Evolutionary conservation across 2,113 vertebrate genomes (phyloP).

Genomic region (Propithecus coquereli): DNA sequence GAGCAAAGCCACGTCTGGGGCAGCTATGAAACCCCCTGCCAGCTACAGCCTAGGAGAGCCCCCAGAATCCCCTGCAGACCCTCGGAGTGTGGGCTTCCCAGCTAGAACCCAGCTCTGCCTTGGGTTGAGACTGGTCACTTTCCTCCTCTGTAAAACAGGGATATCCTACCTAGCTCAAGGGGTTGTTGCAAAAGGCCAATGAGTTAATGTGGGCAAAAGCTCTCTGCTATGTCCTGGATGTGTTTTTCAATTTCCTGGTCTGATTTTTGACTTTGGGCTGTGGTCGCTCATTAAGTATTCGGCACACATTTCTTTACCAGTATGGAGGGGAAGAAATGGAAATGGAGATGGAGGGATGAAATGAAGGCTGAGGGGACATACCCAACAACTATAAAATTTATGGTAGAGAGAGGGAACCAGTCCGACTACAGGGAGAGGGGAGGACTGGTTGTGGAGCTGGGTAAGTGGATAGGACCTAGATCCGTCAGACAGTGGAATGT

Average conservation of each 20-base stretch:
- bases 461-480: neutral
- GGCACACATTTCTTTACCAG: neutral
- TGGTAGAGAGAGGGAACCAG: neutral
- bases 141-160: neutral
- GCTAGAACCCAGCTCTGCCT: neutral
- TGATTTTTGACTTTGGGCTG: neutral
- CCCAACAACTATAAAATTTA: neutral
- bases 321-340: neutral
- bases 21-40: neutral
- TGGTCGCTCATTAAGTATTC: neutral
- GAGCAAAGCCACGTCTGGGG: neutral
- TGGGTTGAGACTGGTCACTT: neutral
- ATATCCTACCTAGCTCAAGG: neutral
- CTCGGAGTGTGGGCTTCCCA: neutral
- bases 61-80: neutral
- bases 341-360: neutral
- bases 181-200: neutral
- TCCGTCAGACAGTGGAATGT: neutral
- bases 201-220: neutral
- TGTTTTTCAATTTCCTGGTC: constrained; percentile 16
- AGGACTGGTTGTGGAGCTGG: neutral
- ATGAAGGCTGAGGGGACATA: neutral
- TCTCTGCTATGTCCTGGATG: neutral
- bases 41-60: neutral
- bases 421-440: neutral